phyloP scores from a whole-genome alignment of 2,113 vertebrate genomes.

The Capricornis sumatraensis region DNA sequence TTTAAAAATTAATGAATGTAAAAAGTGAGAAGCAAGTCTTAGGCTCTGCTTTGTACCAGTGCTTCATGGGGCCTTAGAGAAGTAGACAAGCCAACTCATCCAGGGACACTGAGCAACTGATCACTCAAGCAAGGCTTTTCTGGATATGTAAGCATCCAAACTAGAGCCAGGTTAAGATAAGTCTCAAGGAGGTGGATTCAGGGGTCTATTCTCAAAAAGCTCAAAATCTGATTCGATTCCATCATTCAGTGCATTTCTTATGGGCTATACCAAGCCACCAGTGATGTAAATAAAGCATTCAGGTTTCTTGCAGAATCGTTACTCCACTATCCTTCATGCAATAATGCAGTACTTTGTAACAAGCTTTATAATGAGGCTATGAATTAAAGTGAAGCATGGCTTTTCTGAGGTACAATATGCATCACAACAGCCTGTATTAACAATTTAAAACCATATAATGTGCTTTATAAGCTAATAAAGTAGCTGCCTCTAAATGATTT shows the following conservation, averaged over 20 bases:
- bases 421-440: constrained; percentile 72
- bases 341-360: constrained; percentile 59
- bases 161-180: background rate
- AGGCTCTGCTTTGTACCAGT: background rate
- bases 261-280: background rate
- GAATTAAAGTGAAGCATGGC: constrained; percentile 72
- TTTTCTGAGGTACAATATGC: constrained; percentile 64
- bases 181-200: background rate
- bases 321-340: constrained; percentile 49
- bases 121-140: background rate
- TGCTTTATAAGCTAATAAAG: constrained; percentile 77
- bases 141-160: background rate
- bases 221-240: background rate
- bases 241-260: background rate
- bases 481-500: constrained; percentile 72
- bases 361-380: constrained; percentile 74
- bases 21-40: background rate
- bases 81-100: background rate
- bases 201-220: background rate
- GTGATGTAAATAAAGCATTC: constrained; percentile 69
- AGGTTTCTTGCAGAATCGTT: constrained; percentile 47
- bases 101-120: background rate
- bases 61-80: background rate
- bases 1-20: background rate
- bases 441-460: constrained; percentile 74